Evolutionary conservation across 92 coral and sea anemone genomes (phyloP).

Genomic region (Palythoa heliodiscus): DNA sequence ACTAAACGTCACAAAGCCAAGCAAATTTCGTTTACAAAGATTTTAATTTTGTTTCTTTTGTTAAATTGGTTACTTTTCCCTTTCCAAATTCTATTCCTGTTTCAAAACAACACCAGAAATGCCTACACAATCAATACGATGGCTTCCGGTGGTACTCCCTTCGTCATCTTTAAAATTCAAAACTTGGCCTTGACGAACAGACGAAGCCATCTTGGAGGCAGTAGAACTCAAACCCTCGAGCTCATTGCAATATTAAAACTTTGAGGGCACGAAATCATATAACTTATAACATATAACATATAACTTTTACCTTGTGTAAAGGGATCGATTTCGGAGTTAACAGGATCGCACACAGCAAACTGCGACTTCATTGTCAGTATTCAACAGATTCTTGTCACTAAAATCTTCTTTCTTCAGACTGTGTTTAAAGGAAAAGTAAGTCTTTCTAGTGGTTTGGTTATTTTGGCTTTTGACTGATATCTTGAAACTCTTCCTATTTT

Average conservation of each 20-base stretch:
- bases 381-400: not conserved
- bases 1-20: not conserved
- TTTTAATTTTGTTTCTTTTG: not conserved
- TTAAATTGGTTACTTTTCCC: not conserved
- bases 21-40: not conserved
- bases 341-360: constrained; percentile 21
- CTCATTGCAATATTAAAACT: not conserved
- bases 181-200: not conserved
- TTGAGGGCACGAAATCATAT: not conserved
- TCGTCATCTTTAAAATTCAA: not conserved
- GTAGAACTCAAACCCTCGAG: too few relatives aligned
- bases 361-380: constrained; percentile 36
- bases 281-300: too few relatives aligned
- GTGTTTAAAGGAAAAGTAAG: not conserved
- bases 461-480: not conserved
- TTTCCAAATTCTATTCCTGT: not conserved
- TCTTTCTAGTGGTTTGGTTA: not conserved
- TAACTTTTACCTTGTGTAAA: constrained; percentile 33
- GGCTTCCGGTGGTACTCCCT: constrained; percentile 16
- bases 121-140: not conserved
- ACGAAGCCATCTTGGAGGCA: not conserved
- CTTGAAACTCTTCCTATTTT: not conserved
- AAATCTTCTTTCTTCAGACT: constrained; percentile 6
- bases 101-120: constrained; percentile 7
- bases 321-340: constrained; percentile 27